Percentiles rank a stretch among this genome's conserved stretches.
Evolutionary conservation across 2,797 vertebrate genomes (phyloP).

Genomic region (Gallinago solitaria): DNA sequence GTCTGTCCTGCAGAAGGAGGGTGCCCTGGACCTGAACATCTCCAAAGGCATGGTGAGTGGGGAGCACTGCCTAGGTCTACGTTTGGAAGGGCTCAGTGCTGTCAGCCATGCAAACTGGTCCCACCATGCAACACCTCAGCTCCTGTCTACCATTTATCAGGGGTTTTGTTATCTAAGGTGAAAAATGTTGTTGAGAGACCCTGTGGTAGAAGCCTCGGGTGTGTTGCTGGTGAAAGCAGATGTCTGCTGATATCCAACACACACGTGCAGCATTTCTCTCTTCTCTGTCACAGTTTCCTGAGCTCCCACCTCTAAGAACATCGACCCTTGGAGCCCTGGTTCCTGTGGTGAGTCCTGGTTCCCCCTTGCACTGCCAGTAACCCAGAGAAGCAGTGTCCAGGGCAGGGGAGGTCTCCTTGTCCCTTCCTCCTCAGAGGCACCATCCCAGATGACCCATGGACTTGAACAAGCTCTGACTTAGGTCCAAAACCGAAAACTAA

Average conservation of each 20-base stretch:
- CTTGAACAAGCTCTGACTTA: not conserved
- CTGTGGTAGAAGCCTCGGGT: rapidly evolving
- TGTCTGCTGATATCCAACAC: not conserved
- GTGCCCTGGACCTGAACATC: slow-evolving; percentile 56
- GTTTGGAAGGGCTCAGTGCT: rapidly evolving
- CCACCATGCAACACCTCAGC: rapidly evolving
- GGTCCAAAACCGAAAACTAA: rapidly evolving
- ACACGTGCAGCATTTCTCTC: not conserved
- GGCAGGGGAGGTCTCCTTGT: not conserved
- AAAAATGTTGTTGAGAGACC: rapidly evolving
- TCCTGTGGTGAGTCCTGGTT: slow-evolving; percentile 55
- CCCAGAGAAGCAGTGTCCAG: rapidly evolving
- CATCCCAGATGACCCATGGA: not conserved
- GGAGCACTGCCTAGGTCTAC: rapidly evolving
- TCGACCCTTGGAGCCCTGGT: slow-evolving; percentile 65
- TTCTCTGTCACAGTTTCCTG: slow-evolving; percentile 58
- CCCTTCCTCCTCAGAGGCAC: not conserved
- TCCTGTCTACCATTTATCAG: rapidly evolving
- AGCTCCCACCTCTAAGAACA: slow-evolving; percentile 73
- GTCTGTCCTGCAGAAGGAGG: slow-evolving; percentile 62
- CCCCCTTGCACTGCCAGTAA: not conserved
- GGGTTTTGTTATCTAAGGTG: not conserved
- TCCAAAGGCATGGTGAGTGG: slow-evolving; percentile 54
- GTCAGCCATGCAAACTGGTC: not conserved
- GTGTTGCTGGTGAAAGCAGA: not conserved